Conservation (phyloP, 2,888 invertebrate genomes). For the Malthinus seriepunctatus region DNA sequence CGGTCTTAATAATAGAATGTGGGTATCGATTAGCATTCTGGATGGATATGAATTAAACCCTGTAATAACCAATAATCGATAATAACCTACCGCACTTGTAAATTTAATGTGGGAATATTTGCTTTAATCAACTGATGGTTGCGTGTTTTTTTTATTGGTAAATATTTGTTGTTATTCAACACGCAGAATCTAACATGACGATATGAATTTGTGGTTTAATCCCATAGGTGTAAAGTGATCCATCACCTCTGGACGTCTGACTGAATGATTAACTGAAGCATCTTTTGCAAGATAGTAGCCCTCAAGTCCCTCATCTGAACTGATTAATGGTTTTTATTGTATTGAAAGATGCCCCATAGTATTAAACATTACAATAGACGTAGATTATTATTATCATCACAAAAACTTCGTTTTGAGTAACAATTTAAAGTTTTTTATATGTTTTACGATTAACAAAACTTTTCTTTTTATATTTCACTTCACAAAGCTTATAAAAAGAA, state of each 20-base stretch:
- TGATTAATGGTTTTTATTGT: conserved; percentile 22
- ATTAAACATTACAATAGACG: conserved; percentile 6
- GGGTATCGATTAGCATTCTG: no score
- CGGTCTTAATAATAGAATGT: no score
- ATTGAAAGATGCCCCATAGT: conserved; percentile 11
- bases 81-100: no score
- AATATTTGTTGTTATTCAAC: neutral
- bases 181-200: conserved; percentile 2
- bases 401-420: conserved; percentile 5
- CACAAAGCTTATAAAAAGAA: no score
- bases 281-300: conserved; percentile 8
- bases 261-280: conserved; percentile 16
- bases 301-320: conserved; percentile 14
- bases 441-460: no score
- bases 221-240: conserved; percentile 17
- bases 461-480: no score
- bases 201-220: conserved; percentile 13
- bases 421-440: neutral
- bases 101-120: no score
- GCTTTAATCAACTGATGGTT: no score
- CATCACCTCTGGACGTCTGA: conserved; percentile 17
- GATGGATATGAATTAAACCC: no score
- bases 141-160: no score
- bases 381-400: conserved; percentile 12
- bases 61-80: no score